A percentile compares a stretch with the other conserved stretches of the same genome.
Evolutionary conservation across 2,113 vertebrate species (phyloP).

Genomic region (Camelus bactrianus): DNA sequence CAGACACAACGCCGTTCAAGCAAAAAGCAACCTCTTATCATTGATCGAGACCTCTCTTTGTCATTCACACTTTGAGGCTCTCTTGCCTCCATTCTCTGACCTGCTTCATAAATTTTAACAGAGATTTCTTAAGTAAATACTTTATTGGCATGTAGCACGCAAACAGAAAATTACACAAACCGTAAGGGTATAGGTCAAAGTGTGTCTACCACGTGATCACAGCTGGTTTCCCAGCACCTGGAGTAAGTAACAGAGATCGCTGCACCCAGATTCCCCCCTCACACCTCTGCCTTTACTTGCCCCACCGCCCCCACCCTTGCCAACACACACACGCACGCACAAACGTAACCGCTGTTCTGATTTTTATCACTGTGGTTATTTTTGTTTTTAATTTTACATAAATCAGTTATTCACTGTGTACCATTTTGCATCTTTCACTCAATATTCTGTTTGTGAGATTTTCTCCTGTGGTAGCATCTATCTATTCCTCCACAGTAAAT

Average conservation of each 20-base stretch:
- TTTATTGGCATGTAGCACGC: slow-evolving; percentile 18
- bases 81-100: slow-evolving; percentile 33
- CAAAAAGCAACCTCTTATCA: background rate
- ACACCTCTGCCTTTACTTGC: background rate
- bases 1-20: background rate
- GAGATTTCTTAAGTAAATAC: slow-evolving; percentile 58
- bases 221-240: background rate
- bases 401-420: background rate
- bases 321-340: background rate
- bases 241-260: background rate
- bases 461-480: background rate
- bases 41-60: slow-evolving; percentile 30
- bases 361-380: background rate
- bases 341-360: background rate
- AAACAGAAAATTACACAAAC: slow-evolving; percentile 10
- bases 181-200: background rate
- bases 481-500: background rate
- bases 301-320: rapidly evolving
- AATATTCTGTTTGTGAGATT: background rate
- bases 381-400: slow-evolving; percentile 8
- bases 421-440: background rate
- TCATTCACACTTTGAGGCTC: slow-evolving; percentile 31
- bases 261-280: background rate
- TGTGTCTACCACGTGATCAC: background rate
- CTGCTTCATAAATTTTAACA: slow-evolving; percentile 69